These are phyloP conservation scores for Acronicta psi DNA, from an alignment of 2,888 invertebrate species.

Conservation along the genomic window DNA sequence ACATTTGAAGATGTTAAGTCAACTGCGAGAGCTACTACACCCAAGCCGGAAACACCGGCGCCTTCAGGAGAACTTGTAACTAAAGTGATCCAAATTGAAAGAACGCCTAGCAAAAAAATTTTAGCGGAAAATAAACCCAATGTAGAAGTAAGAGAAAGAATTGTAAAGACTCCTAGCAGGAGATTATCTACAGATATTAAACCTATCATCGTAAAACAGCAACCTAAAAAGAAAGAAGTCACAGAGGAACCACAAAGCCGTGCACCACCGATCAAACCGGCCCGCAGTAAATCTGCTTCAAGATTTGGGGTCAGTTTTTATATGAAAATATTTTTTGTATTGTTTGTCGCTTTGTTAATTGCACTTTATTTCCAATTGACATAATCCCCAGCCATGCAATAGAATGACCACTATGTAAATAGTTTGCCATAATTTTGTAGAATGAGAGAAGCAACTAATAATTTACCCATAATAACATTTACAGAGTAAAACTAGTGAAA, in stretches of 20 bases:
- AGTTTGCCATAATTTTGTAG: conserved; percentile 64
- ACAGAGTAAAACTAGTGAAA: conserved; percentile 89
- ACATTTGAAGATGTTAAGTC: conserved; percentile 74
- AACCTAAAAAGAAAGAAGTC: conserved; percentile 59
- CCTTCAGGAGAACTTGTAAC: conserved; percentile 79
- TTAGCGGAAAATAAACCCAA: conserved; percentile 76
- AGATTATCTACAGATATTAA: conserved; percentile 73
- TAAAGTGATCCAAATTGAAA: conserved; percentile 83
- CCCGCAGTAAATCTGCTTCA: conserved; percentile 85
- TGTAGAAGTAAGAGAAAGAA: conserved; percentile 81
- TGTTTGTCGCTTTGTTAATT: conserved; percentile 81
- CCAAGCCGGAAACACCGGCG: conserved; percentile 66
- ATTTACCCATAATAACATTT: conserved; percentile 80
- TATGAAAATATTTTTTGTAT: conserved; percentile 77
- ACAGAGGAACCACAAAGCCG: conserved; percentile 76
- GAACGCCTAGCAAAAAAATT: conserved; percentile 82
- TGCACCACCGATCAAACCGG: conserved; percentile 84
- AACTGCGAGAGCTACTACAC: conserved; percentile 55
- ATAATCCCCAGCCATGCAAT: conserved; percentile 61
- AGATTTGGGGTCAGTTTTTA: conserved; percentile 87
- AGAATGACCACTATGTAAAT: conserved; percentile 65
- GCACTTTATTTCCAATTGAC: conserved; percentile 78
- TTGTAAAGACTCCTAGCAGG: conserved; percentile 83
- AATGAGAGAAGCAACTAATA: conserved; percentile 75
- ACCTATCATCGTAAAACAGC: conserved; percentile 69